Evolutionary conservation across 2,797 vertebrate genomes (phyloP).

Genomic region (Acanthopagrus latus): DNA sequence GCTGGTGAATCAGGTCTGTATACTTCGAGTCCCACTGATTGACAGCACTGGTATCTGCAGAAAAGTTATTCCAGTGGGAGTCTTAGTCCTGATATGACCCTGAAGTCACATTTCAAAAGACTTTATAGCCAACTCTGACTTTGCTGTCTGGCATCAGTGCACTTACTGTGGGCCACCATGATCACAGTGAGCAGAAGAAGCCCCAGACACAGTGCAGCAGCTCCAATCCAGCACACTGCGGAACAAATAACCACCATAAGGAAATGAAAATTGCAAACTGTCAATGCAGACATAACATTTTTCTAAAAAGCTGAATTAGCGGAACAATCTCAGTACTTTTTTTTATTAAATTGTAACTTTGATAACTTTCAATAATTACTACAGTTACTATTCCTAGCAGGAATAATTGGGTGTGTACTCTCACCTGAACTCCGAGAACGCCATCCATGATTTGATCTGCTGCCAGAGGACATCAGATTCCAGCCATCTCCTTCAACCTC

Average conservation of each 20-base stretch:
- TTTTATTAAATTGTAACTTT: background rate
- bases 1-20: slow-evolving; percentile 21
- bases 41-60: slow-evolving; percentile 31
- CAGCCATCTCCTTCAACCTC: background rate
- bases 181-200: slow-evolving; percentile 52
- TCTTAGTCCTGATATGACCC: background rate
- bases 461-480: background rate
- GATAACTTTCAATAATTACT: background rate
- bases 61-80: background rate
- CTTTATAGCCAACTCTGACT: background rate
- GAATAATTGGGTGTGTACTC: background rate
- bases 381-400: background rate
- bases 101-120: background rate
- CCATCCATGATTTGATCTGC: background rate
- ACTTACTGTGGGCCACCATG: slow-evolving; percentile 53
- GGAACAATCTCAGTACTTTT: background rate
- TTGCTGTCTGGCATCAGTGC: background rate
- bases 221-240: slow-evolving; percentile 40
- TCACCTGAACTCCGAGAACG: slow-evolving; percentile 20
- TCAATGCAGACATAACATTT: background rate
- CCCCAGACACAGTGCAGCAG: slow-evolving; percentile 20
- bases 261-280: slow-evolving; percentile 6
- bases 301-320: background rate
- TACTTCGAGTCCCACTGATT: background rate
- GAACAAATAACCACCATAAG: background rate